phyloP scores from a whole-genome alignment of 1,140 invertebrate species.

The Hyles euphorbiae region DNA sequence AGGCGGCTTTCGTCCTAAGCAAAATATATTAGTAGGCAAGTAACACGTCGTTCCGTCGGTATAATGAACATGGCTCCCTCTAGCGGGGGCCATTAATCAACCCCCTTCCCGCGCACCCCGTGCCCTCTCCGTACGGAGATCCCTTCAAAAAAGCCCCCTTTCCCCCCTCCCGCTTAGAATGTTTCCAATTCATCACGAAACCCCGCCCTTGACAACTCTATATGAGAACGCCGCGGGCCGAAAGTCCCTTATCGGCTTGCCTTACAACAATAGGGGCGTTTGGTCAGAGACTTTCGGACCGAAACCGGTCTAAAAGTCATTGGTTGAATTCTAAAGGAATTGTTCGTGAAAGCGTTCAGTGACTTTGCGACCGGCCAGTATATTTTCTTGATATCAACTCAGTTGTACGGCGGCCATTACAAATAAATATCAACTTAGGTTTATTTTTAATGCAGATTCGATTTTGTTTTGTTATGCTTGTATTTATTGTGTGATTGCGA shows the following conservation, averaged over 20 bases:
- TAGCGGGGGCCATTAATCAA: slow-evolving; percentile 63
- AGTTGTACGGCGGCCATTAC: slow-evolving; percentile 53
- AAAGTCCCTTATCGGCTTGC: slow-evolving; percentile 35
- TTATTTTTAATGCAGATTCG: slow-evolving; percentile 41
- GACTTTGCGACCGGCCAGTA: slow-evolving; percentile 38
- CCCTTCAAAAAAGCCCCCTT: slow-evolving; percentile 56
- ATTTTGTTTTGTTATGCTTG: slow-evolving; percentile 29
- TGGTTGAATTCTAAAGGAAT: slow-evolving; percentile 21
- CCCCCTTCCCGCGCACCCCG: slow-evolving; percentile 41
- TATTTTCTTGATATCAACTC: slow-evolving; percentile 58
- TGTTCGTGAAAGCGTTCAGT: slow-evolving; percentile 26
- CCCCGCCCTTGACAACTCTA: slow-evolving; percentile 76
- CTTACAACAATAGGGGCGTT: slow-evolving; percentile 22
- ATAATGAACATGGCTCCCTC: slow-evolving; percentile 74
- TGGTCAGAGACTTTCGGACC: slow-evolving; percentile 35
- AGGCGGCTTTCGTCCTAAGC: slow-evolving; percentile 38
- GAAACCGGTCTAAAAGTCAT: slow-evolving; percentile 22
- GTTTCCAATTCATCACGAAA: slow-evolving; percentile 73
- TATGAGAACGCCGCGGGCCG: slow-evolving; percentile 56
- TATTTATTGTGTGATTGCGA: slow-evolving; percentile 14
- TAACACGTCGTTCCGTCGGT: slow-evolving; percentile 69
- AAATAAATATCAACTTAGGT: slow-evolving; percentile 52
- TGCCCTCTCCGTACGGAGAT: slow-evolving; percentile 25
- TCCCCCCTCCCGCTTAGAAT: slow-evolving; percentile 45
- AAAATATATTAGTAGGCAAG: slow-evolving; percentile 71